Evolutionary conservation across 2,797 vertebrate genomes (phyloP).

Genomic region (Podarcis siculus): DNA sequence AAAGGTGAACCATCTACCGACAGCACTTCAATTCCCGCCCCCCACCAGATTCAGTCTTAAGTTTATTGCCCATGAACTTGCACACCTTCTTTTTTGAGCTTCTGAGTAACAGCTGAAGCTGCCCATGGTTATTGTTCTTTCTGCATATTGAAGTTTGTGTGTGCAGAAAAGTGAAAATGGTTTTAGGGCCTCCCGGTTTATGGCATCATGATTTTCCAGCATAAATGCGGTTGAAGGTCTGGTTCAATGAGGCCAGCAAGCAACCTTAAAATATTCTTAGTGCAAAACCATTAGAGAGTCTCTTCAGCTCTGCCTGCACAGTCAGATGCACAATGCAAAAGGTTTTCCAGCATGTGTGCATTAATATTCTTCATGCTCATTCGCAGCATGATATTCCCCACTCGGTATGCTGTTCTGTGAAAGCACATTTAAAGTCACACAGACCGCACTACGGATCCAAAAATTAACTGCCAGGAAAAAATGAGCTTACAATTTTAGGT

Average conservation of each 20-base stretch:
- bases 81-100: neutral
- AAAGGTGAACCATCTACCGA: no score
- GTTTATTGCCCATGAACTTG: neutral
- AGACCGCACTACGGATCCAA: slow-evolving; percentile 26
- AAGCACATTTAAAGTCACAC: slow-evolving; percentile 37
- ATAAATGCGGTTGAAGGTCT: neutral
- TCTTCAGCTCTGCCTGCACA: neutral
- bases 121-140: neutral
- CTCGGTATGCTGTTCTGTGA: slow-evolving; percentile 15
- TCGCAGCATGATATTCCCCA: slow-evolving; percentile 16
- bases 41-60: no score
- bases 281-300: neutral
- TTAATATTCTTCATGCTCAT: slow-evolving; percentile 25
- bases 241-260: neutral
- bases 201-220: no score
- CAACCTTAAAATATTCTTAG: neutral
- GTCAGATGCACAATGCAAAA: neutral
- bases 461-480: slow-evolving; percentile 46
- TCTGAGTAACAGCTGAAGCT: neutral
- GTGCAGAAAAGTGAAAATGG: neutral
- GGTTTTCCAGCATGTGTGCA: slow-evolving; percentile 6
- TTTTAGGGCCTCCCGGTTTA: neutral
- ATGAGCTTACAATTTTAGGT: neutral
- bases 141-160: neutral
- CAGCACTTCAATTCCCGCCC: no score